Evolutionary conservation across 2,113 vertebrate genomes (phyloP), one percentile per base, ranked within the genome.

Genomic region (Donacobius atricapilla): DNA sequence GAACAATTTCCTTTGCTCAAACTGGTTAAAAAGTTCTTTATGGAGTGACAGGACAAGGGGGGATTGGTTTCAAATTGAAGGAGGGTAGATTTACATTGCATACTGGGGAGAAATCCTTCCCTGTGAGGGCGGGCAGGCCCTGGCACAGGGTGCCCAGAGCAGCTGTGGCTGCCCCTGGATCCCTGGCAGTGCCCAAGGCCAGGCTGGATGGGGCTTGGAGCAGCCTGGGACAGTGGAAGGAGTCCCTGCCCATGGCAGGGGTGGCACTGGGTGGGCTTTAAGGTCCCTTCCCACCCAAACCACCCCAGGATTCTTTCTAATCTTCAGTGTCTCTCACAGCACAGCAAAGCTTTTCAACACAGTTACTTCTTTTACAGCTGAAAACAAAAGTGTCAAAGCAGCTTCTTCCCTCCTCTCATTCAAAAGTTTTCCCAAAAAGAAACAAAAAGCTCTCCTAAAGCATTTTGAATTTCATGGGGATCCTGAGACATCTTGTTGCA

Each of bases 191-290:
- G 44, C 0, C 51, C 68, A 9, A 81, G 51, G 51, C 44, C 86
- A 66, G 76, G 44, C 0, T 64, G 66, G 75, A 25, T 0, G 0
- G n/a, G 42, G 17, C 21, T 65, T 4, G 77, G 60, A 89, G 33
- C 37, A 33, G 0, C 33, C 37, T 89, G 77, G 68, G 69, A 14
- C 1, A 25, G 48, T 18, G 65, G 24, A 0, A 80, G 7, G 20
- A 70, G 84, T 40, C 48, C n/a, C 64, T 70, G 47, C 22, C 8
- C 83, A 6, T 33, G 47, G 23, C 5, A 60, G 37, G 31, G 22
- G 12, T 65, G 37, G 31, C 0, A 50, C 22, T 37, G 22, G 77
- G 5, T 17, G 60, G 0, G 8, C 5, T 63, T 63, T 56, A 28
- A 70, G 18, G 31, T 56, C 71, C 40, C 6, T 83, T 63, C 35